Base-by-base conservation (phyloP, 2,888 invertebrate species). In the Ametastegia equiseti region DNA sequence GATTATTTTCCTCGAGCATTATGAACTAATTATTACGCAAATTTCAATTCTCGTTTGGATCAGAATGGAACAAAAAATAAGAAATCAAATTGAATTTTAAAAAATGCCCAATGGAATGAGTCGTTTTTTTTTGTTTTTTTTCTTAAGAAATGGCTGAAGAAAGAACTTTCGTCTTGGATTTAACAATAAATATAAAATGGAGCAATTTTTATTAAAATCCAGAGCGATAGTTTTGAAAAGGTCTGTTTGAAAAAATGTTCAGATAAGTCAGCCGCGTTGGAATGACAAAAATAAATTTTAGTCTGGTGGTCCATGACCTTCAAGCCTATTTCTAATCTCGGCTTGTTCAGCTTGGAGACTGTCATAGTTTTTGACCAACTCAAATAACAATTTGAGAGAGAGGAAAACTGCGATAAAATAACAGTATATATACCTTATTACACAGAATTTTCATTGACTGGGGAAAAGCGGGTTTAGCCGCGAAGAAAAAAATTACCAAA, bases 291-390 rank as follows among this genome's bases (percentile, higher is more conserved):
- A 71, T 47, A 45, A 11, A 30, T 47, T 71, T 45, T 36, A 15
- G 47, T 15, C 71, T 30, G 27, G 71, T 45, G 27, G 71, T 71
- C 27, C 45, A 23, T 71, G 27, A 23, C 45, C 71, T 71, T 71
- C 45, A n/a, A 30, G 47, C 30, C 30, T 71, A 71, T 71, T 71
- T 71, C 27, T 15, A 27, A 71, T 7, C 71, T 47, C 15, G 45
- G 30, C 6, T 71, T 47, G 47, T 71, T 71, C 19, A 27, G 27
- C 71, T 71, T 71, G 71, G 71, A 47, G 27, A 30, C 47, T 47
- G 71, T 71, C 47, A 27, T n/a, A 15, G n/a, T n/a, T n/a, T 71
- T 71, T 15, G 13, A 67, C n/a, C 67, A n/a, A 42, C 2, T 27
- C 6, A 36, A 36, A n/a, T 39, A 23, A 15, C 36, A 39, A 39